Percentiles rank a stretch among this genome's conserved stretches.
These are phyloP conservation scores for Pyrrhosoma nymphula DNA, from an alignment of 2,888 invertebrate genomes.

Conservation along the genomic window DNA sequence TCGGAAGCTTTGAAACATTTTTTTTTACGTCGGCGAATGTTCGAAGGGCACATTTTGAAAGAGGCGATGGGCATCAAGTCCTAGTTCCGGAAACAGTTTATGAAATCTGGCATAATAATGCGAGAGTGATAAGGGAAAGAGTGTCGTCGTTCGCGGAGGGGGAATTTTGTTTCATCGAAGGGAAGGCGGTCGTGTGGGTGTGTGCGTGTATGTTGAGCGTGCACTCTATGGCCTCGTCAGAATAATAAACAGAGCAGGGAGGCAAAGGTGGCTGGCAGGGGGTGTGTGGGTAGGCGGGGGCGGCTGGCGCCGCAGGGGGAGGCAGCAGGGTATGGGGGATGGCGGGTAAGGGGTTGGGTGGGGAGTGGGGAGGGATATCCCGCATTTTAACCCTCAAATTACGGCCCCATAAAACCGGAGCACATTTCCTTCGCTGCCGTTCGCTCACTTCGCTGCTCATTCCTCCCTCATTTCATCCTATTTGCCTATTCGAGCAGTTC, in stretches of 20 bases:
- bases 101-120: background rate
- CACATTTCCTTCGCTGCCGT: background rate
- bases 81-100: background rate
- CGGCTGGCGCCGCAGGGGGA: too few relatives aligned
- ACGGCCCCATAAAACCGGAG: slow-evolving; percentile 52
- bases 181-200: background rate
- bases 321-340: too few relatives aligned
- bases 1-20: too few relatives aligned
- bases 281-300: background rate
- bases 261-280: background rate
- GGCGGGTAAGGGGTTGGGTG: background rate
- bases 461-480: background rate
- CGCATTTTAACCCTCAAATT: slow-evolving; percentile 41
- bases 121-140: background rate
- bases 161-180: background rate
- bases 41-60: background rate
- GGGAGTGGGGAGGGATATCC: slow-evolving; percentile 1
- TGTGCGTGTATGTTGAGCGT: background rate
- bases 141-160: background rate
- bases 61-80: background rate
- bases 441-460: background rate
- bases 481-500: slow-evolving; percentile 3
- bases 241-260: background rate
- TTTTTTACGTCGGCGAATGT: too few relatives aligned
- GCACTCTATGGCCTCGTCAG: slow-evolving; percentile 44